Base-by-base conservation (phyloP, 2,888 invertebrate genomes). In the Malthinus flaveolus region DNA sequence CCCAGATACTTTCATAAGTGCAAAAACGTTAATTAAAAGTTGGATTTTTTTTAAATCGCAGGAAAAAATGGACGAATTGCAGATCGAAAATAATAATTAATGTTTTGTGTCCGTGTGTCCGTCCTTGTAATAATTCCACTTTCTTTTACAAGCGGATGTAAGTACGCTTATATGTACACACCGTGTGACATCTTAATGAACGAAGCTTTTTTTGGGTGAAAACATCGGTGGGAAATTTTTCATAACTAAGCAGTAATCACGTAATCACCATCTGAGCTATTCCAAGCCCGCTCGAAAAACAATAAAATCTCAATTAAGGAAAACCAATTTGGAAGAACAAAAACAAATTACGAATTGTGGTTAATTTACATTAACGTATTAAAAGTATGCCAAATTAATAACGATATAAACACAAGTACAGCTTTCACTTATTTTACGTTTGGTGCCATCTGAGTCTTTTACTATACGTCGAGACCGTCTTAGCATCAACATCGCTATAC, bases 401-500 rank as follows among this genome's bases (percentile, higher is more conserved):
- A 44, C 23, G 46, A 35, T 52, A 51, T 49, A 58, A 53, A 58
- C 52, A 58, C 7, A 23, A 12, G 39, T 34, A 31, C 32, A 55
- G 59, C 59, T 59, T 59, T 59, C 57, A 57, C 61, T 61, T 61
- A 61, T 54, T 54, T 39, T 46, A 46, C 15, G 54, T 48, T 23
- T 23, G 50, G 48, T 51, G 52, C 37, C 58, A 56, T 61, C 61
- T 49, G 42, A 36, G 54, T 49, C 54, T 35, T 61, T 49, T 53
- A 35, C 39, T 55, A n/a, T n/a, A 58, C 58, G 53, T 49, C 52
- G 49, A 59, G 56, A 56, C 58, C 44, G 67, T 70, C 71, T 69
- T 69, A 65, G 64, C 62, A 63, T 56, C 60, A 57, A 68, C 68
- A 72, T 72, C 71, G 69, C 68, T 69, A 23, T 65, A 65, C 63